Evolutionary conservation across 2,888 invertebrate species (phyloP).

Genomic region (Himalopsyche japonica): DNA sequence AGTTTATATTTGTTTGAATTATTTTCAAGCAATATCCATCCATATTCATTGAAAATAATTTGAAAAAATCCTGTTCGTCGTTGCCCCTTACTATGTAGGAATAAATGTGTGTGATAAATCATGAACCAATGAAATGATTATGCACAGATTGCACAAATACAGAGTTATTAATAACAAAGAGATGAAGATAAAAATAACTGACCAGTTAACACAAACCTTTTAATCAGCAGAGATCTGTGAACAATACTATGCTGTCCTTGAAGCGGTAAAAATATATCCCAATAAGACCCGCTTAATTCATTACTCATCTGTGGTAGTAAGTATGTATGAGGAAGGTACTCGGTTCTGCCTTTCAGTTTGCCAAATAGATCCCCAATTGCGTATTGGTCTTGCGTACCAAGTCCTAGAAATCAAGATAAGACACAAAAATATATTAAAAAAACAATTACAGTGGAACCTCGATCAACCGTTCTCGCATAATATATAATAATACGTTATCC

Average conservation of each 20-base stretch:
- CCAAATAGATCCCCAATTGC: constrained; percentile 88
- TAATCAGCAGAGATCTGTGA: constrained; percentile 79
- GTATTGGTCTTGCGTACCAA: constrained; percentile 88
- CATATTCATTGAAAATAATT: too few species aligned
- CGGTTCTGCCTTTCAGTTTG: constrained; percentile 76
- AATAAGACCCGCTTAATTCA: constrained; percentile 74
- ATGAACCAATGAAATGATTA: too few species aligned
- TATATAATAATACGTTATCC: too few species aligned
- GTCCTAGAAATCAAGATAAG: constrained; percentile 53
- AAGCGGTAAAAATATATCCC: constrained; percentile 85
- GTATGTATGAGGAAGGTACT: constrained; percentile 68
- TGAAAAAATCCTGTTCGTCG: too few species aligned
- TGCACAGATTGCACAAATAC: too few species aligned
- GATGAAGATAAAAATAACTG: background rate
- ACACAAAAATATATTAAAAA: background rate
- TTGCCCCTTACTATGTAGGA: too few species aligned
- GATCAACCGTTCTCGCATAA: too few species aligned
- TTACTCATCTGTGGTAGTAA: constrained; percentile 70
- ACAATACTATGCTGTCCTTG: constrained; percentile 78
- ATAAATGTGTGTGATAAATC: too few species aligned
- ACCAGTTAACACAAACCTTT: constrained; percentile 57
- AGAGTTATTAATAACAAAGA: too few species aligned
- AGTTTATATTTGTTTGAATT: too few species aligned
- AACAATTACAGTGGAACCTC: too few species aligned
- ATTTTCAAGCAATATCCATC: too few species aligned